Base-by-base conservation (phyloP, 2,797 vertebrate species). In the Anniella stebbinsi region DNA sequence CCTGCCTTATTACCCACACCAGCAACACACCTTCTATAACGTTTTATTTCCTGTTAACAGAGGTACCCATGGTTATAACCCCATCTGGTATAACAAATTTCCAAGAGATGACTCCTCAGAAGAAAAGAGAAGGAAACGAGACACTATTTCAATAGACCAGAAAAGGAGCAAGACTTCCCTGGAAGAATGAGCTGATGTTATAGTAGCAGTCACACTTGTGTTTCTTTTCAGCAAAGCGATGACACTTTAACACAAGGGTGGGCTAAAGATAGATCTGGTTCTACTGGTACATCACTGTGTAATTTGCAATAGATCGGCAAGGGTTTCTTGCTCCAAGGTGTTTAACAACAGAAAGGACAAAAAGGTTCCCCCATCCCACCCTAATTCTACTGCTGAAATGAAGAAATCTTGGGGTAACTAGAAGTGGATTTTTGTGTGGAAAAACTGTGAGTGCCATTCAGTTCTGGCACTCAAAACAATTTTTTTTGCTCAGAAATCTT, bases 101-200 rank as follows among this genome's bases (percentile, higher is more conserved):
- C 54, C 1, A 45, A 91, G 83, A 3, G 80, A 70, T 30, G 96
- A 95, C 48, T 96, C 96, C 0, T 96, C 96, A 1, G 96, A 96
- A 81, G 96, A 96, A 92, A 94, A 87, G 84, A 73, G 67, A 80
- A 91, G 80, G 75, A 83, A 87, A 67, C 90, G 91, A 91, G 86
- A 92, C 60, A 84, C 30, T 33, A 48, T 67, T 69, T 30, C 66
- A 17, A 63, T 30, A 0, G 33, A 36, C 82, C 70, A 66, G 54
- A 45, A 66, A 76, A 91, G 66, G 30, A 45, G 17, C 33, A 86
- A 84, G 36, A 33, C 17, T 15, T 87, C 17, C 2, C 4, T 63
- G 41, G 70, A 41, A 3, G 17, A 72, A 28, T 17, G 15, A 80
- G 17, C 18, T 45, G 18, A 23, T 38, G 4, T 30, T 9, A 38